phyloP scores from a whole-genome alignment of 2,888 invertebrate species.

The Hesperia comma region DNA sequence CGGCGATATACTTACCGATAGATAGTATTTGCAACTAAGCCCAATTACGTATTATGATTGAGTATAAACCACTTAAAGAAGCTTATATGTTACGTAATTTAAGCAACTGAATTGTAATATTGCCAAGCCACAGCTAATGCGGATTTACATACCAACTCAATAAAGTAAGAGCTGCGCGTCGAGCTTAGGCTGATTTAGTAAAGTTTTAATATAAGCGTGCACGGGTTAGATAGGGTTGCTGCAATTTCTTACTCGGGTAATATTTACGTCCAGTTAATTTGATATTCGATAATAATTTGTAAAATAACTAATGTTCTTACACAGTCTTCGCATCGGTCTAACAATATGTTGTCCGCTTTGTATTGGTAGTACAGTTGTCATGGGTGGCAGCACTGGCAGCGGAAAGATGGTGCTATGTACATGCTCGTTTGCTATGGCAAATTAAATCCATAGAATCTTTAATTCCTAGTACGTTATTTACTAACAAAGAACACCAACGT shows the following conservation, averaged over 20 bases:
- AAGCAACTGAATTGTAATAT: constrained; percentile 28
- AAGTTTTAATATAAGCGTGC: constrained; percentile 35
- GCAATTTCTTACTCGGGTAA: neutral
- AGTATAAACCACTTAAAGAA: constrained; percentile 4
- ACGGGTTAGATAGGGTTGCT: constrained; percentile 22
- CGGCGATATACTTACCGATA: too few relatives aligned
- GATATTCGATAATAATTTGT: neutral
- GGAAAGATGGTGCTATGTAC: too few relatives aligned
- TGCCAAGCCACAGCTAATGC: constrained; percentile 35
- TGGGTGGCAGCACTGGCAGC: too few relatives aligned
- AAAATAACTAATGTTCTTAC: too few relatives aligned
- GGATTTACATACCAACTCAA: constrained; percentile 42
- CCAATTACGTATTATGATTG: neutral
- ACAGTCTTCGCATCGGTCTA: too few relatives aligned
- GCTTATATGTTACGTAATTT: constrained; percentile 15
- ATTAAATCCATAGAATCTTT: too few relatives aligned
- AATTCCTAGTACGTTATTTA: too few relatives aligned
- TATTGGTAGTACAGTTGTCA: too few relatives aligned
- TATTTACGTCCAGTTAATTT: neutral
- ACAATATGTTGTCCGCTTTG: too few relatives aligned
- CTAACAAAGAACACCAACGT: too few relatives aligned
- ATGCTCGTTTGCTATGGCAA: too few relatives aligned
- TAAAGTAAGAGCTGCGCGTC: constrained; percentile 38
- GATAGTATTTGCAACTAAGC: too few relatives aligned
- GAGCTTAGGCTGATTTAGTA: constrained; percentile 36